Evolutionary conservation across 2,888 invertebrate species (phyloP), one percentile per base, ranked within the genome.

Genomic region (Bembecia ichneumoniformis): DNA sequence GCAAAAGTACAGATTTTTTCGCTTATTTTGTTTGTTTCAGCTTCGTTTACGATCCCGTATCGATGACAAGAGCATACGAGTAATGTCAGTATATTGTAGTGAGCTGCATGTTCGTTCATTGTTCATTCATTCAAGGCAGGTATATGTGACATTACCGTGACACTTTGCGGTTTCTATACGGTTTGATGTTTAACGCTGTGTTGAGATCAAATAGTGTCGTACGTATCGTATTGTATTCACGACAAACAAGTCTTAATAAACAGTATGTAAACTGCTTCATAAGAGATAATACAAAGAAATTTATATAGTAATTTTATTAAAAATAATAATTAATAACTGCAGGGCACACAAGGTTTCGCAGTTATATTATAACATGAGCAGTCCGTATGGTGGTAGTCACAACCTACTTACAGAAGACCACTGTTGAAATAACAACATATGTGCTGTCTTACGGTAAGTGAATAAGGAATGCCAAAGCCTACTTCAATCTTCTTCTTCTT

Each of bases 71-170:
- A 45, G 44, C 48, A 47, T 44, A 49, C 46, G 47, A 48, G 49
- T 49, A 36, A 50, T 47, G 52, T 40, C 40, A 40, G 14, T 28
- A 28, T 28, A 28, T 28, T 28, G 28, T 28, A 28, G 28, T 13
- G 40, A 40, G 40, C 28, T 28, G 40, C 14, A 13, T 40, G 40
- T 40, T 7, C 28, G 40, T 40, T 40, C 40, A 50, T 52, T 52
- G 47, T 47, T 51, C 47, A 50, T 50, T 50, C 50, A 52, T 43
- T 47, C n/a, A n/a, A n/a, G 48, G 48, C 28, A 28, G 28, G 28
- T 28, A 28, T 28, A 28, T 28, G 28, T 28, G 28, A 28, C 14
- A 40, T 40, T 48, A 43, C 28, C 28, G 14, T 35, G 45, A 13
- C 44, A 16, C 43, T 43, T 11, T 52, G 52, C 52, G 52, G 50